Evolutionary conservation across 2,113 vertebrate genomes (phyloP), one percentile per base, ranked within the genome.

Genomic region (Phrynosoma blainvillii): DNA sequence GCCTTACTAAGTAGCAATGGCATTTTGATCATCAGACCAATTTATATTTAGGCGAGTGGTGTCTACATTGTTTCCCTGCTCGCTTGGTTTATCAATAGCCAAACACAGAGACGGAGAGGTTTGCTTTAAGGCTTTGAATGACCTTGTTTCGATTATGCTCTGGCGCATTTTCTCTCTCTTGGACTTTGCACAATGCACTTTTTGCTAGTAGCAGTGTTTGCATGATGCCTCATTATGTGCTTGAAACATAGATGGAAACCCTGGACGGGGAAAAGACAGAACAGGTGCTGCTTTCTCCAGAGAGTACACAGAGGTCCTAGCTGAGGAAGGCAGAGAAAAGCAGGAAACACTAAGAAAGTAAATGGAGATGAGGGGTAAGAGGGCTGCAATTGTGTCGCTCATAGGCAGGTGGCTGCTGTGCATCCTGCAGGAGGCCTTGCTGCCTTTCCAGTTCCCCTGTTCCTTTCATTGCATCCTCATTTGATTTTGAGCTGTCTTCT

Each of bases 381-480:
- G n/a, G 25, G 79, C 36, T 25, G 79, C 27, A 65, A 14, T 82
- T 87, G 68, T 75, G 27, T 87, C 71, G 65, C 27, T 52, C 20
- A 10, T 5, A 42, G 30, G 65, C 84, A 79, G 75, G 84, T 79
- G 75, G 76, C 75, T 68, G 30, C 32, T 70, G 54, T 70, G 79
- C 79, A 62, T 30, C 54, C 42, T 4, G 21, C 21, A 16, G 12
- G 23, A 70, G 47, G n/a, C 78, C 68, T 32, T 30, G 32, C 52
- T 59, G 70, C 36, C 36, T 82, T 79, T 32, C 85, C 76, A 79
- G 30, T 70, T 70, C 59, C 42, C 27, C 68, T 1, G 4, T 79
- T 87, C 73, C 52, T 74, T 81, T 74, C 76, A 30, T 21, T 74
- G 79, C 79, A 82, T 75, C 18, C 70, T 87, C 54, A 76, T 76